phyloP scores from a whole-genome alignment of 2,797 vertebrate genomes.

The Cuniculus paca region DNA sequence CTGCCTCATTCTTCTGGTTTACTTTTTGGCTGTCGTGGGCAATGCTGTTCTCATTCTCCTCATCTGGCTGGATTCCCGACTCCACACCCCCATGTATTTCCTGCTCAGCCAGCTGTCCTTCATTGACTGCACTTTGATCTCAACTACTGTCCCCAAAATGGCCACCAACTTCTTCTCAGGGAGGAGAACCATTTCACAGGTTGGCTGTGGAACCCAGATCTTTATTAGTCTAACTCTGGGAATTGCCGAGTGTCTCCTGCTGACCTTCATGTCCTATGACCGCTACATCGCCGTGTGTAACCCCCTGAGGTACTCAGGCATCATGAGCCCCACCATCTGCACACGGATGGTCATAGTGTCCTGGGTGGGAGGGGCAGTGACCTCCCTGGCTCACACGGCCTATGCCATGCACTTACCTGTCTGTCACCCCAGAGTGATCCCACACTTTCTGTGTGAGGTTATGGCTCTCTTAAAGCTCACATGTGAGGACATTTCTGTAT shows the following conservation, averaged over 20 bases:
- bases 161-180: conserved; percentile 48
- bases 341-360: conserved; percentile 13
- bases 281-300: neutral
- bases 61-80: conserved; percentile 46
- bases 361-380: conserved; percentile 30
- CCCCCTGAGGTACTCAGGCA: conserved; percentile 60
- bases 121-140: conserved; percentile 65
- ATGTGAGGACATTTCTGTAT: conserved; percentile 60
- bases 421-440: conserved; percentile 53
- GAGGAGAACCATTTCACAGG: conserved; percentile 37
- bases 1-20: conserved; percentile 35
- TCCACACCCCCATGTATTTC: conserved; percentile 73
- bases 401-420: conserved; percentile 39
- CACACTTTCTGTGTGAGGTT: conserved; percentile 71
- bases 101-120: conserved; percentile 73
- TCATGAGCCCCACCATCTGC: conserved; percentile 53
- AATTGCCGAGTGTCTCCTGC: conserved; percentile 65
- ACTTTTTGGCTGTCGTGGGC: neutral
- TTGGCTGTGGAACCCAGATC: conserved; percentile 64
- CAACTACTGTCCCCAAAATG: conserved; percentile 73
- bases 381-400: conserved; percentile 40
- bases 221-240: conserved; percentile 65
- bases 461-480: conserved; percentile 60
- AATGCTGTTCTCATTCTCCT: conserved; percentile 58
- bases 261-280: conserved; percentile 73